Evolutionary conservation across 2,113 vertebrate species (phyloP), one percentile per base, ranked within the genome.

Genomic region (Sinocyclocheilus rhinocerous): DNA sequence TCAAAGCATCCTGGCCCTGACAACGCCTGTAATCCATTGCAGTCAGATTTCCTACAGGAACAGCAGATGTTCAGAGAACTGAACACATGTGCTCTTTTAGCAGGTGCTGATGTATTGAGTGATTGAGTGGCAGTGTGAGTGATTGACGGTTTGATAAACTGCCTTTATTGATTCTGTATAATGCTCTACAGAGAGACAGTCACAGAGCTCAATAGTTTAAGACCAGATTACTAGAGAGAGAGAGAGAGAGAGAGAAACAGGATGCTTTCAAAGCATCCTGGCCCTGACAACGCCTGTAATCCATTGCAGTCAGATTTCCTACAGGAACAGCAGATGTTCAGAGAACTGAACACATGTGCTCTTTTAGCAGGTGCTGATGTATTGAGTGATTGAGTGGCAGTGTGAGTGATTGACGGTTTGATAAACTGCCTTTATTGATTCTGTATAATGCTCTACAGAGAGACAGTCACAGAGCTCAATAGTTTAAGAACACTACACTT

Each of bases 351-450:
- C 29, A 72, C 73, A 75, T 45, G 36, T 69, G 75, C 50, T 69
- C 52, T 67, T 82, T 84, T 76, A 75, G 29, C 85, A 86, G 81
- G 76, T 84, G 61, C 82, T 85, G 85, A 85, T 77, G 80, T 83
- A 89, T 85, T 67, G 83, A 87, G 79, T 52, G 48, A 84, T 84
- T 69, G 85, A 76, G 82, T 52, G 65, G 61, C 76, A 79, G 81
- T 24, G 26, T 80, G 45, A 57, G 24, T 87, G 85, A 89, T 61
- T 85, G 85, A 83, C 75, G 84, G 73, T 69, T 82, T 48, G 77
- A 86, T 81, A 70, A 81, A 87, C 57, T 86, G 87, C 57, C 9
- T 84, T 84, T 81, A 85, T 85, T 90, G 87, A 90, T 52, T 84
- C 36, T 42, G 76, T 67, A 81, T 82, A 84, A 86, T 87, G 42